These are phyloP conservation scores for Theocolax elegans DNA, from an alignment of 1,140 invertebrate species.

Conservation along the genomic window DNA sequence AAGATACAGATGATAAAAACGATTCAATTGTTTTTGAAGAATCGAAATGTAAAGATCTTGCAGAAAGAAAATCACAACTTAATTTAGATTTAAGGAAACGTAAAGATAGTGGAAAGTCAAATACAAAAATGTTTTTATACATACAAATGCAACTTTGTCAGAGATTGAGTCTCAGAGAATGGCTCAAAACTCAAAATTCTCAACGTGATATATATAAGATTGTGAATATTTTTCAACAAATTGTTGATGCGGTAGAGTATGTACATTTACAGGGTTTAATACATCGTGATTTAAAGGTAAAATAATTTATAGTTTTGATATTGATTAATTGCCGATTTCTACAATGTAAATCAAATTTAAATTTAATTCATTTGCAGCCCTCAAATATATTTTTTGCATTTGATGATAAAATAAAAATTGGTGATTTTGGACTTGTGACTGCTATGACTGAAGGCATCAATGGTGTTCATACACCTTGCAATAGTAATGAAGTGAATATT, in stretches of 20 bases:
- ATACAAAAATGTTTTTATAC: slow-evolving; percentile 81
- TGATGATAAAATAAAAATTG: slow-evolving; percentile 92
- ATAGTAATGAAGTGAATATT: slow-evolving; percentile 44
- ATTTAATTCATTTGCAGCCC: slow-evolving; percentile 71
- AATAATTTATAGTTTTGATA: neutral
- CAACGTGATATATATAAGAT: slow-evolving; percentile 67
- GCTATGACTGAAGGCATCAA: slow-evolving; percentile 77
- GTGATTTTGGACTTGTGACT: slow-evolving; percentile 96
- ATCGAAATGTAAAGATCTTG: slow-evolving; percentile 23
- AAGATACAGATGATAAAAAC: slow-evolving; percentile 16
- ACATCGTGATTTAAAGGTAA: slow-evolving; percentile 93
- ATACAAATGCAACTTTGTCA: slow-evolving; percentile 98
- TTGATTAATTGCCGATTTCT: neutral
- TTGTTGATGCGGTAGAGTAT: slow-evolving; percentile 94
- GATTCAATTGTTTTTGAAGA: slow-evolving; percentile 50
- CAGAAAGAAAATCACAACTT: slow-evolving; percentile 47
- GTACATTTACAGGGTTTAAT: slow-evolving; percentile 92
- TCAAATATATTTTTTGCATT: slow-evolving; percentile 96
- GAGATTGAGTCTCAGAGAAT: slow-evolving; percentile 89
- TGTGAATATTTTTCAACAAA: slow-evolving; percentile 89
- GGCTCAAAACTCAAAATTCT: slow-evolving; percentile 74
- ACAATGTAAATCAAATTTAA: neutral
- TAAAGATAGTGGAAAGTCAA: slow-evolving; percentile 45
- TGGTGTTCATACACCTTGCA: slow-evolving; percentile 55
- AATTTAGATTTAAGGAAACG: slow-evolving; percentile 54